Base-by-base conservation (phyloP, 2,113 vertebrate genomes). In the Sapayoa aenigma region DNA sequence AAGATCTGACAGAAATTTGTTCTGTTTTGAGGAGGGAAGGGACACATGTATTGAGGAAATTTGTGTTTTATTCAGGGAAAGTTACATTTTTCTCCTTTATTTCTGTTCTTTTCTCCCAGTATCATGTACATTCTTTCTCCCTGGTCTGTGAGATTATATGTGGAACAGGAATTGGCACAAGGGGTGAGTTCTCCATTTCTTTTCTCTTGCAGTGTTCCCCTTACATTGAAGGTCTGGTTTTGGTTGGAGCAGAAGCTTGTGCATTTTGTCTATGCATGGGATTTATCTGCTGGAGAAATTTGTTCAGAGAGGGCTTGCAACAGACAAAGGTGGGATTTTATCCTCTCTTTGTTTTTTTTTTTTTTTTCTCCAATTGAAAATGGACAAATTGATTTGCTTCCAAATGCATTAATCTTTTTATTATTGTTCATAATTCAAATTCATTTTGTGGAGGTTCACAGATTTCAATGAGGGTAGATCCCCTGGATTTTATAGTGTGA, bases 51-150 rank as follows among this genome's bases (percentile, higher is more conserved):
- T 59, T 67, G 20, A 89, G 14, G 42, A 66, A 94, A 59, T 18
- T 53, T 78, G 20, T 9, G 50, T 87, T 89, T 84, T 84, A 30
- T 60, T 46, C 16, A 35, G 50, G 50, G 13, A 89, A 89, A 73
- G 44, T 31, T 8, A 8, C 14, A 28, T 65, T 90, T 92, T 88
- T 76, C 30, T 79, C 24, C 12, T 78, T 62, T 14, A 20, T 22
- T 10, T 31, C 27, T 49, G 15, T 22, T 67, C 16, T 72, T 85
- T 42, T n/a, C n/a, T 91, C 50, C 11, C 16, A 71, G 0, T 5
- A 10, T 24, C 24, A 31, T 0, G 0, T 33, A 5, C 6, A 59
- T 59, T 67, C 42, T 67, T 63, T 50, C 23, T 15, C 13, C 4
- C 18, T 46, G 21, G 13, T 35, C 28, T 77, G 41, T 65, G 12